Base-by-base conservation (phyloP, 2,113 vertebrate species). In the Amblyornis subalaris region DNA sequence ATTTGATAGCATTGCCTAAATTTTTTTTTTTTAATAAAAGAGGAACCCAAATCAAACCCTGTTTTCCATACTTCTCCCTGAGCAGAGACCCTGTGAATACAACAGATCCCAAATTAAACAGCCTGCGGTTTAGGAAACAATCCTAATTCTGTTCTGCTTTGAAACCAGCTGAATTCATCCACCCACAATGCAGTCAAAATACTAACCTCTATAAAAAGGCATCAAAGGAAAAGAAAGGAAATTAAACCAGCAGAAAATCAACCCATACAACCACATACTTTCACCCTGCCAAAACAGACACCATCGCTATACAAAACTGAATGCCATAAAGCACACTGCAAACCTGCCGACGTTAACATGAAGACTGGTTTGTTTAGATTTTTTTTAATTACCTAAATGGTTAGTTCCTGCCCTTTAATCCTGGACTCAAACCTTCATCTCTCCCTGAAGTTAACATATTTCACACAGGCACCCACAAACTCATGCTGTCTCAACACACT, bases 221-320 rank as follows among this genome's bases (percentile, higher is more conserved):
- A 85, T 89, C 61, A 79, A 88, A 93, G 47, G 66, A 84, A 76
- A 91, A 73, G 55, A 84, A 93, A 82, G 60, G 69, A 91, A 89
- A 89, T 48, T 33, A 93, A 91, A 82, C 35, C 60, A 44, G 51
- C 58, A 88, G 62, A 91, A 91, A 85, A 79, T 16, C n/a, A 89
- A 70, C 24, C 55, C 72, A 40, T 70, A 62, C 22, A 69, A 61
- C 38, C 58, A 54, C 64, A 76, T 29, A 72, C 12, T 70, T 90
- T 47, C 64, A 67, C 33, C 7, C 60, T 90, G 83, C 47, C 85
- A 74, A 88, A 92, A 60, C 47, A 88, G 55, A 88, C n/a, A 54
- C 2, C 2, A 29, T 29, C 26, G 16, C 25, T 58, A 26, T 2
- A 66, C 13, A 77, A 74, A 64, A 60, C 1, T 3, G 29, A 91